Percentiles rank a stretch among this genome's conserved stretches.
Conservation (phyloP, 2,888 invertebrate species). For the Marasmarcha lunaedactyla region DNA sequence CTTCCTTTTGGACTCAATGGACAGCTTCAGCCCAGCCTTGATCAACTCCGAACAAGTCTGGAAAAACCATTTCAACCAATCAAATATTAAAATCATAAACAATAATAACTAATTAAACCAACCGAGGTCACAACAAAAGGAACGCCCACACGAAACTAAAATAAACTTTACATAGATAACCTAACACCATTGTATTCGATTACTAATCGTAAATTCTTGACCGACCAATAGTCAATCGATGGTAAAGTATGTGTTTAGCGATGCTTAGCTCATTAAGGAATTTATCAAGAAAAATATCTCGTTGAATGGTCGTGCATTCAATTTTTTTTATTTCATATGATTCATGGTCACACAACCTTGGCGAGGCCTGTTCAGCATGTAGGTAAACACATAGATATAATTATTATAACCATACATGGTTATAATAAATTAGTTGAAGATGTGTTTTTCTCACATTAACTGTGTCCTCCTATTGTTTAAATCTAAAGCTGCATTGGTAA, state of each 20-base stretch:
- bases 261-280: neutral
- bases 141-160: no score
- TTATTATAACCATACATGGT: neutral
- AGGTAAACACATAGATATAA: neutral
- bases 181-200: no score
- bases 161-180: no score
- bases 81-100: conserved; percentile 9
- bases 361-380: conserved; percentile 5
- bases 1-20: conserved; percentile 90
- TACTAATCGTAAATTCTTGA: no score
- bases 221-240: neutral
- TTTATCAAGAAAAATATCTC: neutral
- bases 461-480: conserved; percentile 51
- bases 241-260: neutral
- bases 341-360: conserved; percentile 33
- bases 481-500: conserved; percentile 8
- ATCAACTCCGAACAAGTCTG: conserved; percentile 91
- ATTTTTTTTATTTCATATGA: conserved; percentile 31
- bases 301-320: conserved; percentile 21
- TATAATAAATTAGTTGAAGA: conserved; percentile 9
- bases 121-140: neutral
- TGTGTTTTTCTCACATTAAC: conserved; percentile 36
- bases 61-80: conserved; percentile 16
- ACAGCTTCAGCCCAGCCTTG: conserved; percentile 90
- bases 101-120: neutral